Evolutionary conservation across 2,797 vertebrate species (phyloP), one percentile per base, ranked within the genome.

Genomic region (Selene dorsalis): DNA sequence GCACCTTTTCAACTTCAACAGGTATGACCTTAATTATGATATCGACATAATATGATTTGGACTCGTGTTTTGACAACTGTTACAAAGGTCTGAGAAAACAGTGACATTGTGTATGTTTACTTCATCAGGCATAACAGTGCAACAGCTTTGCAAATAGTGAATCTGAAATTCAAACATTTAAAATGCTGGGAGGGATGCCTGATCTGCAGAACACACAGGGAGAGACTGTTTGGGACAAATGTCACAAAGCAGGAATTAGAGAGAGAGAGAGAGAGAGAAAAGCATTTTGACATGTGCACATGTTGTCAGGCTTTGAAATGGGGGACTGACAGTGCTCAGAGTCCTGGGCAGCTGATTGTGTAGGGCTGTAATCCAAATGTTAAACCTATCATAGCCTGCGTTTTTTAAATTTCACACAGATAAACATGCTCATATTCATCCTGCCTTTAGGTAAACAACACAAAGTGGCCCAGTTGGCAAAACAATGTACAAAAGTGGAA

Each of bases 81-180:
- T 56, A 5, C 18, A 26, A 48, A 50, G 30, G n/a, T 64, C 16
- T 41, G 14, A 48, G 20, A 59, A 60, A 63, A 68, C 20, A 55
- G 6, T 18, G 38, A 1, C 0, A 1, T 16, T 77, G 22, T 30
- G 47, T 35, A 79, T 20, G 48, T 24, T 22, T 14, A 73, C 22
- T 43, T 24, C 28, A 77, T 56, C 30, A 41, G 43, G 30, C 79
- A 47, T 13, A 45, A 35, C 24, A 32, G 41, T 6, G 4, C 35
- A 71, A 26, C 57, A 64, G 24, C 70, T 77, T 67, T 62, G 24
- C 58, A 77, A 75, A 70, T 43, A 60, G 22, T 43, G 35, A 63
- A 77, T 82, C 17, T 77, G 60, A 71, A 84, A 69, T 69, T 61
- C 53, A 77, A 79, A 79, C 62, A 87, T 87, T 84, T 58, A 17